Percentiles rank a stretch among this genome's conserved stretches.
Conservation (phyloP, 2,888 invertebrate genomes). For the Hypercompe scribonia region DNA sequence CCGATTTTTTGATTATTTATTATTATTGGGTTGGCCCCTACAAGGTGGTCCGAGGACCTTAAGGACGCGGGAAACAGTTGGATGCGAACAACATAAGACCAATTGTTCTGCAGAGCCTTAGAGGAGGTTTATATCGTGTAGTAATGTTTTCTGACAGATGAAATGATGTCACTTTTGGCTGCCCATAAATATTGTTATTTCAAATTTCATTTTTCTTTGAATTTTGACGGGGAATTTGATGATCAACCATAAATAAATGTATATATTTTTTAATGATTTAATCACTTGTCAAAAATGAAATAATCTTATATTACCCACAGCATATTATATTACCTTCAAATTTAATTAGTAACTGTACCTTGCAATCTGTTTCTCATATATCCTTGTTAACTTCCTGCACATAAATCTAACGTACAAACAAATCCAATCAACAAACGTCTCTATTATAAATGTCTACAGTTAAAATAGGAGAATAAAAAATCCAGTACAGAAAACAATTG, state of each 20-base stretch:
- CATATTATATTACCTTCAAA: neutral
- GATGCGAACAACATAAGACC: too few species aligned
- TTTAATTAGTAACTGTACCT: neutral
- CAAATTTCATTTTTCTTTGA: neutral
- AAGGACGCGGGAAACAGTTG: too few species aligned
- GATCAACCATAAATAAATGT: too few species aligned
- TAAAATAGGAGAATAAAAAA: conserved; percentile 21
- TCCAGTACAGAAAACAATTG: conserved; percentile 20
- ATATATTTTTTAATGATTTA: neutral
- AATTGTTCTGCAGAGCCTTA: too few species aligned
- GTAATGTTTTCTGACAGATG: neutral
- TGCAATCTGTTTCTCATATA: conserved; percentile 1
- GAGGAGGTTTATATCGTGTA: too few species aligned
- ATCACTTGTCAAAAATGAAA: neutral
- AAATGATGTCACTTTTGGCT: neutral
- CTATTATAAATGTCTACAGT: conserved; percentile 16
- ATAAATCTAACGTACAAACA: conserved; percentile 10
- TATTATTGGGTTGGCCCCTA: too few species aligned
- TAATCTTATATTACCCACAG: neutral
- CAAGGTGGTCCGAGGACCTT: too few species aligned
- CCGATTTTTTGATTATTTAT: neutral
- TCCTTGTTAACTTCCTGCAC: conserved; percentile 13
- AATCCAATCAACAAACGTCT: conserved; percentile 7
- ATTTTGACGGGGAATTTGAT: neutral
- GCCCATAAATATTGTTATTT: neutral